Conservation (phyloP, 1,140 invertebrate genomes). For the Hesperophylax magnus region DNA sequence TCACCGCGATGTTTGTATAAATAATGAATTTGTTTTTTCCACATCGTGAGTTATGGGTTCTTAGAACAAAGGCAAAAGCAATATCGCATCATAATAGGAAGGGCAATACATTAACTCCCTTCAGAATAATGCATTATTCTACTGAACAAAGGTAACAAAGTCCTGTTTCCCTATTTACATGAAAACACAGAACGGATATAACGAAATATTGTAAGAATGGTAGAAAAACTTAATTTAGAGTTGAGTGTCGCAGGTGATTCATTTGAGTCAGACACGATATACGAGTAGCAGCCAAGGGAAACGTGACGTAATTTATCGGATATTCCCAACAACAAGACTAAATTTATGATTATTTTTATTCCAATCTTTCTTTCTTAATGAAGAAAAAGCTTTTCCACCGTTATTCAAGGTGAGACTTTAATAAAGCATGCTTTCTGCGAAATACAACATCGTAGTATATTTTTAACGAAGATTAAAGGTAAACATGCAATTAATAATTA, state of each 20-base stretch:
- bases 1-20: too few species aligned
- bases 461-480: too few species aligned
- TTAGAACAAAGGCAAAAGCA: not conserved
- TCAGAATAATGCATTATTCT: constrained; percentile 16
- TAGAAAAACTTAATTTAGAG: constrained; percentile 55
- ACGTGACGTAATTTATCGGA: constrained; percentile 27
- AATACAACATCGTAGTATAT: too few species aligned
- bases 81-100: constrained; percentile 14
- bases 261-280: constrained; percentile 48
- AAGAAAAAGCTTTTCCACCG: not conserved
- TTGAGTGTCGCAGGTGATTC: constrained; percentile 48
- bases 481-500: too few species aligned
- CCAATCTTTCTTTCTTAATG: constrained; percentile 15
- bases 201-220: constrained; percentile 48
- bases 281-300: not conserved
- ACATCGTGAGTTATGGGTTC: too few species aligned
- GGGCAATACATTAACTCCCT: constrained; percentile 3
- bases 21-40: too few species aligned
- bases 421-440: too few species aligned
- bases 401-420: too few species aligned
- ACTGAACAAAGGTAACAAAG: constrained; percentile 15
- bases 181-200: constrained; percentile 51
- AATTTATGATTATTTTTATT: constrained; percentile 31
- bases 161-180: constrained; percentile 46
- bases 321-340: constrained; percentile 7